Conservation (phyloP, 2,888 invertebrate genomes). For the Spisula subtruncata region DNA sequence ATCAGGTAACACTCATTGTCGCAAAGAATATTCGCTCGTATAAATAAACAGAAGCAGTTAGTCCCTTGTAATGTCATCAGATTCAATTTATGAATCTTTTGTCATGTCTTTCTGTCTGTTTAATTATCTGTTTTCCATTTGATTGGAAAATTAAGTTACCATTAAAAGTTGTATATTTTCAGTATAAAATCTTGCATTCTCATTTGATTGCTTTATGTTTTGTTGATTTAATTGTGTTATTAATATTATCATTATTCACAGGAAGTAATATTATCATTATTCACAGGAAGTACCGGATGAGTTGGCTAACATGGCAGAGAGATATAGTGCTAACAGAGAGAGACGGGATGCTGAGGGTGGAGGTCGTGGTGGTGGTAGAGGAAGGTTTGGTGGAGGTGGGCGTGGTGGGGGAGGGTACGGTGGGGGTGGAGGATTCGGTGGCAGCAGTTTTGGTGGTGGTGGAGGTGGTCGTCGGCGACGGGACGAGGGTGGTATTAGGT, state of each 20-base stretch:
- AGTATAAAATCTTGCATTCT: too few species aligned
- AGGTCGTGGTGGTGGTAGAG: conserved; percentile 60
- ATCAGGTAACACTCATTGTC: conserved; percentile 89
- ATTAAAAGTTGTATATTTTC: too few species aligned
- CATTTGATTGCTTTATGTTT: too few species aligned
- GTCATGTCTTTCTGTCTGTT: too few species aligned
- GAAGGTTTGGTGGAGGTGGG: conserved; percentile 74
- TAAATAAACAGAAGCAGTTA: too few species aligned
- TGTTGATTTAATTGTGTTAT: not conserved
- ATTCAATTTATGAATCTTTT: too few species aligned
- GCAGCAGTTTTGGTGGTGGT: conserved; percentile 59
- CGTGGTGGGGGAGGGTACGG: conserved; percentile 65
- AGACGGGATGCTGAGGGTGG: conserved; percentile 72
- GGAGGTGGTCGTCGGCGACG: conserved; percentile 67
- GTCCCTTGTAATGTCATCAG: too few species aligned
- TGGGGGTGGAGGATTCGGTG: conserved; percentile 56
- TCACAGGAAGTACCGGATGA: conserved; percentile 92
- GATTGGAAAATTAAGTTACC: too few species aligned
- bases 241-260: conserved; percentile 84
- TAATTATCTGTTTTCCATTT: too few species aligned
- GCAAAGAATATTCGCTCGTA: not conserved
- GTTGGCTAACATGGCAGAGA: conserved; percentile 92
- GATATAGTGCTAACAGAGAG: conserved; percentile 90
- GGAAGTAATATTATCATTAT: conserved; percentile 83
- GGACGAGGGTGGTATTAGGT: conserved; percentile 62